Evolutionary conservation across 2,113 vertebrate species (phyloP).

Genomic region (Hipposideros armiger): DNA sequence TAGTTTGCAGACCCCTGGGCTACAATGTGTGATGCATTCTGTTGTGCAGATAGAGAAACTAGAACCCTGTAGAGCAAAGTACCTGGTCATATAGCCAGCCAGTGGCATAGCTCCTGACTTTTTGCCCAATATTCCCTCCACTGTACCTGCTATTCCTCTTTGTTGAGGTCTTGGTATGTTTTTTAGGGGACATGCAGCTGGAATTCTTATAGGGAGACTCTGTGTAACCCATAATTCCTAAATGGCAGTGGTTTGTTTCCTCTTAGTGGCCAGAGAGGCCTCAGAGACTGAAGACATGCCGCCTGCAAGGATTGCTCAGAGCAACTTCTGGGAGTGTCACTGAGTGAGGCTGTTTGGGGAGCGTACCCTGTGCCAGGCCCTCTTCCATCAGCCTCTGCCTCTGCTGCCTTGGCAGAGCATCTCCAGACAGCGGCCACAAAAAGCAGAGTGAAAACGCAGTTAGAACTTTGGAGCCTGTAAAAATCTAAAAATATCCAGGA

Average conservation of each 20-base stretch:
- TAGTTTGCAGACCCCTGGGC: not conserved
- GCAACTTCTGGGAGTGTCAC: not conserved
- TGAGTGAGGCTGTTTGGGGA: slow-evolving; percentile 47
- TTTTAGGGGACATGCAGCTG: not conserved
- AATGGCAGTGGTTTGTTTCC: not conserved
- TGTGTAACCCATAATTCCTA: not conserved
- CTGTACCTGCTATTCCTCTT: not conserved
- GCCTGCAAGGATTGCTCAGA: not conserved
- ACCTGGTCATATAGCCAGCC: not conserved
- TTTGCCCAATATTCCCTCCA: not conserved
- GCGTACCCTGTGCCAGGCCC: slow-evolving; percentile 61
- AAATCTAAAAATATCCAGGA: slow-evolving; percentile 88
- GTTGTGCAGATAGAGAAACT: slow-evolving; percentile 50
- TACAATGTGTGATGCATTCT: not conserved
- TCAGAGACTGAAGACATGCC: not conserved
- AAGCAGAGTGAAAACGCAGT: slow-evolving; percentile 81
- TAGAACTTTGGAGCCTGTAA: slow-evolving; percentile 83
- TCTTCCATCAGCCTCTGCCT: slow-evolving; percentile 76
- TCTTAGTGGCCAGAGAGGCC: slow-evolving; percentile 11
- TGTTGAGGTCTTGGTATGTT: not conserved
- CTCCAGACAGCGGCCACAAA: slow-evolving; percentile 77
- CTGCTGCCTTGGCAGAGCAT: slow-evolving; percentile 63
- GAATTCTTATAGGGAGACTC: not conserved
- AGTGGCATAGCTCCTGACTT: not conserved
- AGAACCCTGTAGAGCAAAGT: not conserved